Percentiles rank a stretch among this genome's conserved stretches.
Conservation (phyloP, 2,888 invertebrate species). For the Rhogogaster chlorosoma region DNA sequence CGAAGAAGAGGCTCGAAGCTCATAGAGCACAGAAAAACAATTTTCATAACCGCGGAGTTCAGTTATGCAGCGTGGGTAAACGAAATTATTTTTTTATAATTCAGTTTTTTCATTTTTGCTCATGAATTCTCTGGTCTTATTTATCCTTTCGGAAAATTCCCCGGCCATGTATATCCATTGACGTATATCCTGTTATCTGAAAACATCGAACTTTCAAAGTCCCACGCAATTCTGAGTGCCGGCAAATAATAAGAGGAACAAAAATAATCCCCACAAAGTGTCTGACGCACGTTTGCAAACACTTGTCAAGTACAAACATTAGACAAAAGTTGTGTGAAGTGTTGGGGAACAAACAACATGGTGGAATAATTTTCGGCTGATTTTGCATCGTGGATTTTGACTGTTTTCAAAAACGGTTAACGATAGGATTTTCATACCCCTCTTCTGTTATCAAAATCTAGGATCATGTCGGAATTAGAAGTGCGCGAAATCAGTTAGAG, state of each 20-base stretch:
- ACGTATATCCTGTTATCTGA: not conserved
- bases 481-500: not conserved
- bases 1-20: not conserved
- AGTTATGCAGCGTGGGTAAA: not conserved
- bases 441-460: not conserved
- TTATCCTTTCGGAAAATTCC: not conserved
- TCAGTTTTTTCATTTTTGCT: not conserved
- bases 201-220: not conserved
- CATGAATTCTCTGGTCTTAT: not conserved
- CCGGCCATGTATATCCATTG: not conserved
- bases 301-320: constrained; percentile 29
- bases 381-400: not conserved
- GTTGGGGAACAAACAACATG: not conserved
- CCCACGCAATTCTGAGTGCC: not conserved
- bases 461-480: not conserved
- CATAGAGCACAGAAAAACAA: not conserved
- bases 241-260: not conserved
- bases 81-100: not conserved
- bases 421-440: not conserved
- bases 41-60: not conserved
- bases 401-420: no score
- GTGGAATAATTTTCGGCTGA: not conserved
- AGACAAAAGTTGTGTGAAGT: not conserved
- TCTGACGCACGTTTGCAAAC: constrained; percentile 8
- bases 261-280: constrained; percentile 13